Conservation (phyloP, 2,113 vertebrate genomes). For the Egretta garzetta region DNA sequence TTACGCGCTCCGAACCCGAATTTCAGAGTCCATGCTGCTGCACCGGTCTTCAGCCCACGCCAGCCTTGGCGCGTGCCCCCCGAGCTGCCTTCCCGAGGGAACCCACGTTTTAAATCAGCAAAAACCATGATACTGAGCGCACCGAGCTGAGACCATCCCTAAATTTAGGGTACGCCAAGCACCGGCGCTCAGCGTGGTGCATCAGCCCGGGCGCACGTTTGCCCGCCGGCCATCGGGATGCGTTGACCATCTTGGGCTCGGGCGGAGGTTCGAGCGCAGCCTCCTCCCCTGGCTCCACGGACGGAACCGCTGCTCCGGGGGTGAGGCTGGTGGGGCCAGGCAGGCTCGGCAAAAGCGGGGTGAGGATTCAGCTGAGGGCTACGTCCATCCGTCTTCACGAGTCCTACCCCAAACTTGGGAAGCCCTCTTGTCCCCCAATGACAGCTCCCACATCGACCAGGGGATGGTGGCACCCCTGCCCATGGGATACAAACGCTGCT, state of each 20-base stretch:
- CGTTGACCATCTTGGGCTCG: accelerated
- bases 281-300: not conserved
- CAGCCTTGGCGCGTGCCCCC: not conserved
- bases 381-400: too few species aligned
- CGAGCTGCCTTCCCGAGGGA: not conserved
- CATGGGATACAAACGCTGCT: not conserved
- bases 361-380: not conserved
- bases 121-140: not conserved
- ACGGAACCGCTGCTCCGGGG: not conserved
- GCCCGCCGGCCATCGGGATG: not conserved
- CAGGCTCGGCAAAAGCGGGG: not conserved
- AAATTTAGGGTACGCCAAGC: not conserved
- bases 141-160: accelerated
- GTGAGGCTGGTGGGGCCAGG: not conserved
- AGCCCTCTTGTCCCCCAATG: not conserved
- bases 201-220: accelerated
- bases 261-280: accelerated
- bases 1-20: accelerated
- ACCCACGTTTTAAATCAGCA: accelerated
- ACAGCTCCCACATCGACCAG: accelerated
- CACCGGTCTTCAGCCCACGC: accelerated
- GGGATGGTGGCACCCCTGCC: accelerated
- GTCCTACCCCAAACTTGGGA: not conserved
- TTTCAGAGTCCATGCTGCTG: not conserved
- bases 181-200: accelerated